Evolutionary conservation across 2,113 vertebrate species (phyloP).

Genomic region (Corapipo altera): DNA sequence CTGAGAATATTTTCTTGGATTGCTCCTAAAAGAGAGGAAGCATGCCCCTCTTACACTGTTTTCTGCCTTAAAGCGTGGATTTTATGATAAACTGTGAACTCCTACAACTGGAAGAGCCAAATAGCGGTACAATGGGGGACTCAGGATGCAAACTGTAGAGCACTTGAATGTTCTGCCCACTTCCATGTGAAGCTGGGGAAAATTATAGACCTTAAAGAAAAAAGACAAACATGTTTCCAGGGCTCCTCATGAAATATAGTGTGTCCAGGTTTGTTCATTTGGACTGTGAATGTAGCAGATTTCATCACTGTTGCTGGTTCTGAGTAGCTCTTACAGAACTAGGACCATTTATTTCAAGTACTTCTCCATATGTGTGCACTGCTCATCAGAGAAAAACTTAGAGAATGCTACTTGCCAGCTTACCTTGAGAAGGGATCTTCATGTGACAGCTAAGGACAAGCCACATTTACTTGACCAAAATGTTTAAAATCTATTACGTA

Average conservation of each 20-base stretch:
- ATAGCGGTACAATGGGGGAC: neutral
- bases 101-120: neutral
- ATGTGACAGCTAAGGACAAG: neutral
- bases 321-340: neutral
- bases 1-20: neutral
- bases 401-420: neutral
- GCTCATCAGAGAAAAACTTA: neutral
- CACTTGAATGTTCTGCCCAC: neutral
- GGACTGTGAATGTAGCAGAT: neutral
- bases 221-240: neutral
- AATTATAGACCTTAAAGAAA: neutral
- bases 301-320: neutral
- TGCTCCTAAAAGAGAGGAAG: neutral
- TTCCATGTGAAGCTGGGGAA: neutral
- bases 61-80: neutral
- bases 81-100: neutral
- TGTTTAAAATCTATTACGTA: neutral
- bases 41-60: neutral
- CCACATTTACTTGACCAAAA: neutral
- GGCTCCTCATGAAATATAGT: neutral
- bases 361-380: accelerated
- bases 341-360: neutral
- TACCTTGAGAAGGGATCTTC: neutral
- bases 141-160: neutral
- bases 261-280: neutral